phyloP scores from a whole-genome alignment of 2,888 invertebrate species.

The Erebia ligea region DNA sequence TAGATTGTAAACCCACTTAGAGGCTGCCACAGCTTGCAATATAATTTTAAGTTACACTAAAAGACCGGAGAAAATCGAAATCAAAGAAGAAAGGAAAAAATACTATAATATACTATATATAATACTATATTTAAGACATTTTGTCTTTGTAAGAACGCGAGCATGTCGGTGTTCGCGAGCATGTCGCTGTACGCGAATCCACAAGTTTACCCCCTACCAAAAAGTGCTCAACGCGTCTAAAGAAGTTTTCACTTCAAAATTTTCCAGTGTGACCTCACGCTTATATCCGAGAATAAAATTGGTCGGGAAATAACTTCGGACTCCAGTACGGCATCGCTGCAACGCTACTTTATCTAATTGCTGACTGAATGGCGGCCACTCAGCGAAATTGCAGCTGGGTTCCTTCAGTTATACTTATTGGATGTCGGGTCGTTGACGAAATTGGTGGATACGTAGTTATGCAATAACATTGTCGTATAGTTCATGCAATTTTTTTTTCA shows the following conservation, averaged over 20 bases:
- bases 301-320: constrained; percentile 27
- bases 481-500: no score
- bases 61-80: no score
- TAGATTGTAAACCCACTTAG: no score
- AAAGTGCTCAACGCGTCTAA: background rate
- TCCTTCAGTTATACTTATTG: constrained; percentile 23
- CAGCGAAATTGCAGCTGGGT: constrained; percentile 25
- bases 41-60: no score
- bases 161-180: no score
- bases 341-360: constrained; percentile 36
- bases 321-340: constrained; percentile 17
- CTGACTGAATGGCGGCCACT: constrained; percentile 29
- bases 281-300: constrained; percentile 27
- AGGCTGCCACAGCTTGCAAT: no score
- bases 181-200: no score
- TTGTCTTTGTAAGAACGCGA: no score
- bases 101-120: no score
- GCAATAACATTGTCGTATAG: background rate
- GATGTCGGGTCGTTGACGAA: background rate
- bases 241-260: background rate
- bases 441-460: background rate
- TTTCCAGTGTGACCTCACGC: background rate
- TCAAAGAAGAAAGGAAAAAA: no score
- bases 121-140: no score
- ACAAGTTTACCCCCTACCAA: no score